phyloP scores from a whole-genome alignment of 2,888 invertebrate species.

The Rhogogaster chlorosoma region DNA sequence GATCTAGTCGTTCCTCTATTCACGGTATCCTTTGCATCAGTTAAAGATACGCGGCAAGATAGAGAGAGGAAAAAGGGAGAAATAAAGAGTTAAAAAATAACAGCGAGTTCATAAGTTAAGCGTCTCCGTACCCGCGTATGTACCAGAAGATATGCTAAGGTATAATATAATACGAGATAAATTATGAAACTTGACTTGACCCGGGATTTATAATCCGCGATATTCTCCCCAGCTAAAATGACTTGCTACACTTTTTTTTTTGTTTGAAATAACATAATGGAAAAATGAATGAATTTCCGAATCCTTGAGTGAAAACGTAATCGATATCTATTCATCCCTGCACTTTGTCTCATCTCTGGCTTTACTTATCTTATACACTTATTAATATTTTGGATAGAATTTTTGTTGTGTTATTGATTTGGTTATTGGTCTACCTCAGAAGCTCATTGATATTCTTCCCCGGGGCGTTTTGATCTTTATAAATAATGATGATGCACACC shows the following conservation, averaged over 20 bases:
- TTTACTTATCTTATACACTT: not conserved
- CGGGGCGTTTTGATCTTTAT: conserved; percentile 53
- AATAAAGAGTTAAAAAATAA: conserved; percentile 32
- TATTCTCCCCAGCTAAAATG: not conserved
- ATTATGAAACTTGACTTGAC: conserved; percentile 38
- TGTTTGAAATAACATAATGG: not conserved
- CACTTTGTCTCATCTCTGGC: not conserved
- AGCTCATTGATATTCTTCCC: conserved; percentile 54
- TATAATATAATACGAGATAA: conserved; percentile 41
- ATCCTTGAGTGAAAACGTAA: not conserved
- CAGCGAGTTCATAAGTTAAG: conserved; percentile 45
- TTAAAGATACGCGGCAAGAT: conserved; percentile 47
- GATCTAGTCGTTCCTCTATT: conserved; percentile 34
- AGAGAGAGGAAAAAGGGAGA: conserved; percentile 14
- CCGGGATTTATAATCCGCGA: conserved; percentile 14
- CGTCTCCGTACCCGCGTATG: conserved; percentile 1
- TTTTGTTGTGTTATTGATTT: conserved; percentile 45
- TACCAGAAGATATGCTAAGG: not conserved
- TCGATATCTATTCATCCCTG: not conserved
- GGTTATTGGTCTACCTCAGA: conserved; percentile 47
- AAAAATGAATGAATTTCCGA: not conserved
- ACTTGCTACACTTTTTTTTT: not conserved
- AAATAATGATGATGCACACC: conserved; percentile 54
- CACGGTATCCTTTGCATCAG: conserved; percentile 26
- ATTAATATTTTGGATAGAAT: not conserved